Base-by-base conservation (phyloP, 1,140 invertebrate species). In the Megathymus violae region DNA sequence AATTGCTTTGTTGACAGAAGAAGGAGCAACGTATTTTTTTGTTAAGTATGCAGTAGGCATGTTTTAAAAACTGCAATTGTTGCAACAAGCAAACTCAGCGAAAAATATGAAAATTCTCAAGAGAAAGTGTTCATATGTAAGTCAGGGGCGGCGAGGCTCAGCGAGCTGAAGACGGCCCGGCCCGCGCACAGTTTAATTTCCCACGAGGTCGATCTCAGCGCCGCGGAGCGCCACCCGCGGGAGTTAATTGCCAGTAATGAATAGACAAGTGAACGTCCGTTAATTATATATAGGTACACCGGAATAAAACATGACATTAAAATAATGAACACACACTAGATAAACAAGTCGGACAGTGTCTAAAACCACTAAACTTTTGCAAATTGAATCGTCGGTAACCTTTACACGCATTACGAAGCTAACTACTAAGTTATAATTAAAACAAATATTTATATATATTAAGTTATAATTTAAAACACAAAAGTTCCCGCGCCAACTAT, bases 171-270 rank as follows among this genome's bases (percentile, higher is more conserved):
- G 85, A 86, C 86, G 88, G n/a, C n/a, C n/a, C n/a, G n/a, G 86
- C 82, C 82, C 83, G 85, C 79, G 84, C 83, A 78, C 81, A 89
- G 84, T 91, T 91, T 91, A 91, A 91, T 91, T 91, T 91, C 88
- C 88, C 88, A 88, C 88, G 88, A 91, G 88, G 85, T 89, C 88
- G 86, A 89, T 91, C 88, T 91, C 86, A 74, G 84, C 85, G 86
- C 85, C 85, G 85, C 84, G 76, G 80, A 80, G 82, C 81, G 59
- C 85, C 83, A 79, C 88, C 83, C 88, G 86, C 85, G 88, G 88
- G 88, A 91, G 87, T 91, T 91, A 89, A 91, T 91, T 89, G 86
- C 86, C 80, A 91, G 86, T 87, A 91, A 91, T 91, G 88, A 91
- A 91, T 91, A 91, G 88, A 80, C 86, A 84, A 91, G 88, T 89